Base-by-base conservation (phyloP, 2,888 invertebrate genomes). In the Eupithecia exiguata region DNA sequence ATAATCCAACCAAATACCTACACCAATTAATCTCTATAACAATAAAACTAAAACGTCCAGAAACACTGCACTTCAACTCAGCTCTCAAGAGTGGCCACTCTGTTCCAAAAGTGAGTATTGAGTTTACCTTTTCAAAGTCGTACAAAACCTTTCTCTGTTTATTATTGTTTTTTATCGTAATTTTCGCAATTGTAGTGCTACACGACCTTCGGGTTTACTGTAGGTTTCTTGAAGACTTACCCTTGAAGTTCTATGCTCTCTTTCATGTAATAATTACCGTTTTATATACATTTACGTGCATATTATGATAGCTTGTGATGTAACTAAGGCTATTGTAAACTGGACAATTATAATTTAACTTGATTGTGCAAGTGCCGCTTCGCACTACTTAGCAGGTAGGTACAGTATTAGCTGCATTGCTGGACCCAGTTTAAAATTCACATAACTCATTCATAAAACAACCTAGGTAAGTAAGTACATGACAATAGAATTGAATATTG, bases 131-230 rank as follows among this genome's bases (percentile, higher is more conserved):
- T 53, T 53, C 9, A 21, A 58, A 53, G 21, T 58, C 58, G 12
- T 70, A 38, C 68, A 30, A 61, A 68, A 68, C 49, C 78, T 74
- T 77, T 73, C 30, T 30, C 35, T 62, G 62, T 77, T 68, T 79
- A 79, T 75, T 79, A 77, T 77, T 78, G 78, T 78, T 78, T 74
- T 75, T 76, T 69, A 21, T 71, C 38, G 21, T 25, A 63, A 62
- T 40, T 70, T 63, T 40, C 38, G 58, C 30, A 62, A 71, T 38
- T 71, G 49, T 68, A 68, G 53, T 63, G 75, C 73, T 73, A 69
- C 69, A 63, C 46, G 74, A 77, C 76, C 73, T 79, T 77, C 68
- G 62, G 38, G 30, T 21, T 63, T 46, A 66, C 71, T 74, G 69
- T 68, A 46, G 65, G 71, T 14, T 25, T 65, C 69, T 76, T 61